A percentile compares a stretch with the other conserved stretches of the same genome.
Conservation (phyloP, 2,113 vertebrate genomes). For the Cheirogaleus medius region DNA sequence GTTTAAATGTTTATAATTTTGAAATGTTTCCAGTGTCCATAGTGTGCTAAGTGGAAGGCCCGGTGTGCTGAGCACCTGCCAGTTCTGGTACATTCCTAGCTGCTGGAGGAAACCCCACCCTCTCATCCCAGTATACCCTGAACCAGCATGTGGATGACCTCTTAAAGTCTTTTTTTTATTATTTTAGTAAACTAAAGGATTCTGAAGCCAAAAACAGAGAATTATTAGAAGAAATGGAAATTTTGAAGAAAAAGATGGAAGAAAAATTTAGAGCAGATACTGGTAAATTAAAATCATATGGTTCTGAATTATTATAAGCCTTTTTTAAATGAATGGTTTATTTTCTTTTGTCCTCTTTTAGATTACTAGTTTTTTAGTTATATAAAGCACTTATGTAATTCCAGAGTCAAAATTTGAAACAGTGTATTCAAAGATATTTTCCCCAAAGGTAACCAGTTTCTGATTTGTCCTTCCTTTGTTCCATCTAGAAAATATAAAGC, state of each 20-base stretch:
- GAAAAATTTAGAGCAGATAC: slow-evolving; percentile 91
- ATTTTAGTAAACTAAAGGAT: slow-evolving; percentile 94
- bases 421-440: accelerated
- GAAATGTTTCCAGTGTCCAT: accelerated
- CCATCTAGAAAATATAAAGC: not conserved
- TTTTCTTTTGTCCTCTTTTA: slow-evolving; percentile 8
- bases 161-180: not conserved
- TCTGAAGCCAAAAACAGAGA: slow-evolving; percentile 90
- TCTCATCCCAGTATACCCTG: accelerated
- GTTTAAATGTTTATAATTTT: too few species aligned
- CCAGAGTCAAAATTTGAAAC: not conserved
- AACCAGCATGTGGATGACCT: accelerated
- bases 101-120: not conserved
- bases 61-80: accelerated
- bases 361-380: not conserved
- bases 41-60: not conserved
- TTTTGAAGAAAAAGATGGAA: slow-evolving; percentile 94
- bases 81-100: accelerated
- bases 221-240: slow-evolving; percentile 91
- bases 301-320: not conserved
- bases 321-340: not conserved
- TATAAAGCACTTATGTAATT: not conserved
- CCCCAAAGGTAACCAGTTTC: not conserved
- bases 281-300: slow-evolving; percentile 83
- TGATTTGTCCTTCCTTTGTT: slow-evolving; percentile 39